Percentiles rank a stretch among this genome's conserved stretches.
Evolutionary conservation across 1,140 invertebrate genomes (phyloP).

Genomic region (Anastatus disparis): DNA sequence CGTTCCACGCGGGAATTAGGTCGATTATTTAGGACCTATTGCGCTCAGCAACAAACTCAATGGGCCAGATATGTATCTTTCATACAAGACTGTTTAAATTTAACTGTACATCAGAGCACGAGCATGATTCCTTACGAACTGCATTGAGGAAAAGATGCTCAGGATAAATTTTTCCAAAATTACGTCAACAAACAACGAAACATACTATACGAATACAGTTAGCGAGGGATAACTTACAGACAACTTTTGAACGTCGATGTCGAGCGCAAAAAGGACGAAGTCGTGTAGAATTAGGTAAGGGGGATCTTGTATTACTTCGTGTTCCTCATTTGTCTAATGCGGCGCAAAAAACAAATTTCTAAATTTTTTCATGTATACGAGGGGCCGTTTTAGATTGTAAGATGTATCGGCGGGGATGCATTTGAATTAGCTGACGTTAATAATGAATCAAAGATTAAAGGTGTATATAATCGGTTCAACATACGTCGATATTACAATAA

Average conservation of each 20-base stretch:
- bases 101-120: neutral
- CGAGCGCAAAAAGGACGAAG: neutral
- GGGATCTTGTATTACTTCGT: conserved; percentile 30
- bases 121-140: neutral
- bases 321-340: conserved; percentile 9
- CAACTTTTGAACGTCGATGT: conserved; percentile 14
- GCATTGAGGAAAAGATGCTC: neutral
- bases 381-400: neutral
- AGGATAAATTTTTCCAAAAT: neutral
- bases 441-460: no score
- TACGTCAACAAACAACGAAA: neutral
- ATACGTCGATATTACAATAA: neutral
- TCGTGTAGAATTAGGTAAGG: neutral
- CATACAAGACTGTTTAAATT: neutral
- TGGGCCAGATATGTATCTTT: neutral
- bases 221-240: conserved; percentile 17
- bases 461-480: no score
- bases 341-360: neutral
- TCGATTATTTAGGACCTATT: conserved; percentile 15
- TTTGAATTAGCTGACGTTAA: neutral
- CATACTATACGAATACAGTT: conserved; percentile 10
- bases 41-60: neutral
- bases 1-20: conserved; percentile 21
- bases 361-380: conserved; percentile 2
- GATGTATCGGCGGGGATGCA: neutral